phyloP scores from a whole-genome alignment of 2,797 vertebrate genomes.

The Alca torda region DNA sequence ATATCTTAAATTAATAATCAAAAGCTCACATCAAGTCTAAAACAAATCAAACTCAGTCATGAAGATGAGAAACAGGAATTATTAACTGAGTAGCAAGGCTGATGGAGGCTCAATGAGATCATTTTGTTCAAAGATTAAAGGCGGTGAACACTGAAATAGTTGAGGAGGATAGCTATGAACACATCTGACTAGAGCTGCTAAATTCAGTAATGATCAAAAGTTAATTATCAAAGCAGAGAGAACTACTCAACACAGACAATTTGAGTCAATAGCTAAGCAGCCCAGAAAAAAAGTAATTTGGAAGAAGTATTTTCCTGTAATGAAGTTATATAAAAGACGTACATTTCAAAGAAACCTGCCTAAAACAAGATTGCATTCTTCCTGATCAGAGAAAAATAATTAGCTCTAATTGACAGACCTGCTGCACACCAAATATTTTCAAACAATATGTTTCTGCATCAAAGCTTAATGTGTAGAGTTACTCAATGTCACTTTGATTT shows the following conservation, averaged over 20 bases:
- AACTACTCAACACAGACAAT: slow-evolving; percentile 64
- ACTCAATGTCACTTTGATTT: slow-evolving; percentile 68
- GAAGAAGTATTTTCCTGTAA: slow-evolving; percentile 68
- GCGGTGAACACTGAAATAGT: slow-evolving; percentile 67
- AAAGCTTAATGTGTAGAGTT: slow-evolving; percentile 56
- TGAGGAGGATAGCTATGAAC: slow-evolving; percentile 61
- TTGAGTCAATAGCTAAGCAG: slow-evolving; percentile 72
- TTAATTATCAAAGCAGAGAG: slow-evolving; percentile 76
- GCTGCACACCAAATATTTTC: slow-evolving; percentile 62
- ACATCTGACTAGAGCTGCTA: slow-evolving; percentile 71
- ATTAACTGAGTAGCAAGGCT: slow-evolving; percentile 50
- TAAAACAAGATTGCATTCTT: slow-evolving; percentile 62
- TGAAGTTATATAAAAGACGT: slow-evolving; percentile 63
- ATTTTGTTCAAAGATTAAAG: slow-evolving; percentile 73
- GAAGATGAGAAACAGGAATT: slow-evolving; percentile 53
- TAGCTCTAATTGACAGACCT: slow-evolving; percentile 65
- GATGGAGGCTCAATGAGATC: slow-evolving; percentile 53
- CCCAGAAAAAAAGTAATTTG: slow-evolving; percentile 64
- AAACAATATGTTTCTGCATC: slow-evolving; percentile 58
- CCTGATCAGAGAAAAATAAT: slow-evolving; percentile 71
- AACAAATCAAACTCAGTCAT: slow-evolving; percentile 53
- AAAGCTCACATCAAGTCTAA: slow-evolving; percentile 51
- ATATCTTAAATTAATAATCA: slow-evolving; percentile 64
- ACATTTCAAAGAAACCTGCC: slow-evolving; percentile 68
- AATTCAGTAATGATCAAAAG: slow-evolving; percentile 72